These are phyloP conservation scores for Sebastiscus tertius DNA, from an alignment of 2,797 vertebrate species.

Conservation along the genomic window DNA sequence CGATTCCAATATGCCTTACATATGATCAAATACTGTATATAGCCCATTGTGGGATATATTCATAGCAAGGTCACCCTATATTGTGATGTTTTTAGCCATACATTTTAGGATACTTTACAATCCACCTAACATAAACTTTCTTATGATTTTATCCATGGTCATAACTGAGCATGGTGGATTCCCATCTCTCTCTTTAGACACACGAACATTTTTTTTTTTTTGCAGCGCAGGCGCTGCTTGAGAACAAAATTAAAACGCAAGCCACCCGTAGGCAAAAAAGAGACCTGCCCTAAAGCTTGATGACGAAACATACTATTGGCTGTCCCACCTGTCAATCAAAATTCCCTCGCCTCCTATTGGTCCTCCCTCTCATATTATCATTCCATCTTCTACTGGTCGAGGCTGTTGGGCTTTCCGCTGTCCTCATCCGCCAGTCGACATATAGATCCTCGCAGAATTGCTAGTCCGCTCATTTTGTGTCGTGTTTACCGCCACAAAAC, in stretches of 20 bases:
- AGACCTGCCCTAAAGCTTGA: constrained; percentile 15
- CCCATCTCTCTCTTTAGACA: not conserved
- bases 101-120: not conserved
- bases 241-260: constrained; percentile 53
- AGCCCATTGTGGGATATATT: not conserved
- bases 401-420: constrained; percentile 56
- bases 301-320: constrained; percentile 61
- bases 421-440: constrained; percentile 84
- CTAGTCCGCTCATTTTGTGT: not conserved
- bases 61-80: constrained; percentile 5
- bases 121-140: not conserved
- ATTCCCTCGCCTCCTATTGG: constrained; percentile 75
- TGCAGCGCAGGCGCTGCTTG: constrained; percentile 20
- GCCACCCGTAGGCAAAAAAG: constrained; percentile 49
- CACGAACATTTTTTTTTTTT: constrained; percentile 13
- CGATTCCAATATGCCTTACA: too few species aligned
- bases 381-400: constrained; percentile 80
- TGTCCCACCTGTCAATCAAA: constrained; percentile 68
- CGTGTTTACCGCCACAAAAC: not conserved
- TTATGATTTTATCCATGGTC: not conserved
- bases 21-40: not conserved
- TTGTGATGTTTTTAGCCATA: not conserved
- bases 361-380: constrained; percentile 75
- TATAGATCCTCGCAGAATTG: constrained; percentile 84
- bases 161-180: not conserved